These are phyloP conservation scores for Raillietiella orientalis DNA, from an alignment of 2,888 invertebrate genomes.

Conservation along the genomic window DNA sequence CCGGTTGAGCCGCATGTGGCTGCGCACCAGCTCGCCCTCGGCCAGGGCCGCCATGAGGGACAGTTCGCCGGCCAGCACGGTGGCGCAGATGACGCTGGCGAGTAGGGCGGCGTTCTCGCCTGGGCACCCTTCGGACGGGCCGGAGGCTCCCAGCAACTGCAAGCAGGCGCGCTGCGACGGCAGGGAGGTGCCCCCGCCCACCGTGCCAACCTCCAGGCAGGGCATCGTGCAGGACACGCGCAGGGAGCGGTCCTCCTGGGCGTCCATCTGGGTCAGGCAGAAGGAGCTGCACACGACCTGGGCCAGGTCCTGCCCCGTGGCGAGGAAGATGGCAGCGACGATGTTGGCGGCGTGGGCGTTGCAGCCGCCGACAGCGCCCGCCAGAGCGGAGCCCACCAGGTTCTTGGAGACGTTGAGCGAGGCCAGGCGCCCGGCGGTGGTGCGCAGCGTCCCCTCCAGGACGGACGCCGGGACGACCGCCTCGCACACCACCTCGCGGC, in stretches of 20 bases:
- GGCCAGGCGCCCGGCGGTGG: conserved; percentile 46
- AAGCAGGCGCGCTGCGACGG: conserved; percentile 69
- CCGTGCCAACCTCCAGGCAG: conserved; percentile 78
- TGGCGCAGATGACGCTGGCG: conserved; percentile 58
- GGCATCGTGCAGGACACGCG: conserved; percentile 94
- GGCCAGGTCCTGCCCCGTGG: conserved; percentile 97
- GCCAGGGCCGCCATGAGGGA: conserved; percentile 87
- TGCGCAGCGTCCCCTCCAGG: conserved; percentile 50
- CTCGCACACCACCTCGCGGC: conserved; percentile 84
- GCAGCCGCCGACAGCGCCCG: conserved; percentile 62
- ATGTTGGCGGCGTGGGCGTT: conserved; percentile 97
- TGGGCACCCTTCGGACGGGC: conserved; percentile 21
- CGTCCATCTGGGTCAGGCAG: conserved; percentile 82
- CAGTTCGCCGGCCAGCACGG: conserved; percentile 89
- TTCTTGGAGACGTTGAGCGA: conserved; percentile 78
- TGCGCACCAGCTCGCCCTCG: conserved; percentile 77
- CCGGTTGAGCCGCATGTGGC: conserved; percentile 83
- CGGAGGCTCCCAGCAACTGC: conserved; percentile 49
- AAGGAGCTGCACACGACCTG: conserved; percentile 86
- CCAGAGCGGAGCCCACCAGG: conserved; percentile 71
- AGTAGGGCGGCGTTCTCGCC: conserved; percentile 64
- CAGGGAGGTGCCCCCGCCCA: conserved; percentile 78
- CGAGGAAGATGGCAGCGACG: conserved; percentile 91
- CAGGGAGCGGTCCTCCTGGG: conserved; percentile 35
- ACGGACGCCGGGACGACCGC: conserved; percentile 42